These are phyloP conservation scores for Illadopsis cleaveri DNA, from an alignment of 2,113 vertebrate species.

Conservation along the genomic window DNA sequence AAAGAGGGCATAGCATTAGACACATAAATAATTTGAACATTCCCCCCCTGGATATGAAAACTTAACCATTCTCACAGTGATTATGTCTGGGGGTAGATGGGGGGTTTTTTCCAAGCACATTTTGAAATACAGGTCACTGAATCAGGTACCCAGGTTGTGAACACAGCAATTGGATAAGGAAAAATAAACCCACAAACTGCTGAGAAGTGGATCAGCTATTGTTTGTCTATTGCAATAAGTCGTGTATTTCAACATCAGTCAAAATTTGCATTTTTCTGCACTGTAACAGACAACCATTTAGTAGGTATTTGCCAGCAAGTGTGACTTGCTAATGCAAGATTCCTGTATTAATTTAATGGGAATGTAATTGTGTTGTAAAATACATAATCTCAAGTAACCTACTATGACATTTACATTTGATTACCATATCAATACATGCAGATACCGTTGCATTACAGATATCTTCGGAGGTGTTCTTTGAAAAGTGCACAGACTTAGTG, in stretches of 20 bases:
- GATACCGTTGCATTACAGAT: slow-evolving; percentile 35
- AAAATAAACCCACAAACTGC: not conserved
- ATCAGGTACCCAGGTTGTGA: not conserved
- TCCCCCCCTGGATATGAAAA: not conserved
- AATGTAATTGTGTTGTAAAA: slow-evolving; percentile 74
- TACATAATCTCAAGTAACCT: slow-evolving; percentile 58
- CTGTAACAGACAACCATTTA: slow-evolving; percentile 51
- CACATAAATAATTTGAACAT: not conserved
- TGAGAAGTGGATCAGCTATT: slow-evolving; percentile 22
- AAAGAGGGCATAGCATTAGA: not conserved
- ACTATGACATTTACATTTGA: slow-evolving; percentile 69
- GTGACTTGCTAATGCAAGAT: slow-evolving; percentile 50
- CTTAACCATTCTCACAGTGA: not conserved
- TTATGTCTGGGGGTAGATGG: not conserved
- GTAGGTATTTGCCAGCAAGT: slow-evolving; percentile 43
- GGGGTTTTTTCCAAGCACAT: not conserved
- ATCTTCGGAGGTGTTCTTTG: slow-evolving; percentile 14
- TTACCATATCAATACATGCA: slow-evolving; percentile 53
- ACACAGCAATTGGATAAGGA: not conserved
- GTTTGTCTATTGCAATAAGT: slow-evolving; percentile 46
- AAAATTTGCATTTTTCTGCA: slow-evolving; percentile 61
- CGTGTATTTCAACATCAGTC: slow-evolving; percentile 14
- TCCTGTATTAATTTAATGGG: slow-evolving; percentile 66
- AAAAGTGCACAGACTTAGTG: not conserved
- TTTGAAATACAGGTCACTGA: not conserved